Percentiles rank a stretch among this genome's conserved stretches.
These are phyloP conservation scores for Cephus pygmeus DNA, from an alignment of 2,888 invertebrate genomes.

Conservation along the genomic window DNA sequence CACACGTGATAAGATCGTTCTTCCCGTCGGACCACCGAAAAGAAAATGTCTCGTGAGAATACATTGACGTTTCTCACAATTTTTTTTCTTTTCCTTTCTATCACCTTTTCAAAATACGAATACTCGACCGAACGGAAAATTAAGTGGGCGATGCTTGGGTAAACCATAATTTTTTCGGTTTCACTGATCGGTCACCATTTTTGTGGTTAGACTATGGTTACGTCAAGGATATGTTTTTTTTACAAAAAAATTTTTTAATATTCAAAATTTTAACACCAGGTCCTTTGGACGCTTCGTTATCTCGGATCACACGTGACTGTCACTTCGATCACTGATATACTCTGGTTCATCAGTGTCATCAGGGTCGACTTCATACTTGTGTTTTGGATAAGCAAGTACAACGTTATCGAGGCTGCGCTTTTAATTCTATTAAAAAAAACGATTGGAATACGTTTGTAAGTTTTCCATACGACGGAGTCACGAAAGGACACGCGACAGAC, in stretches of 20 bases:
- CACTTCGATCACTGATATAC: neutral
- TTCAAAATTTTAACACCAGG: neutral
- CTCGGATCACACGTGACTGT: neutral
- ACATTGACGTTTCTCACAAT: constrained; percentile 8
- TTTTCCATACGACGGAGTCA: neutral
- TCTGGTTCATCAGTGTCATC: neutral
- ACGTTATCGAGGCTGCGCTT: neutral
- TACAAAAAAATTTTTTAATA: neutral
- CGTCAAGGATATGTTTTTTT: neutral
- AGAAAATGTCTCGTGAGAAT: neutral
- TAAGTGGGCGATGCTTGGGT: neutral
- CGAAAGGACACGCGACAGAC: neutral
- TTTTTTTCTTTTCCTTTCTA: neutral
- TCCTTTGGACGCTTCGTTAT: neutral
- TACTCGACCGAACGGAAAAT: neutral
- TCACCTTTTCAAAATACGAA: neutral
- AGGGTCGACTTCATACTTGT: neutral
- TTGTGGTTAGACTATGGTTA: neutral
- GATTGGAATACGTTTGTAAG: neutral
- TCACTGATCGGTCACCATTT: neutral
- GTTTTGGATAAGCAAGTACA: neutral
- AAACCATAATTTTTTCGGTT: neutral
- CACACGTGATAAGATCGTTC: constrained; percentile 29
- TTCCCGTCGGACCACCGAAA: neutral
- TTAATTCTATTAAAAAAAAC: neutral